A percentile compares a stretch with the other conserved stretches of the same genome.
These are phyloP conservation scores for Enteromius anoplus DNA, from an alignment of 2,797 vertebrate genomes.

Conservation along the genomic window DNA sequence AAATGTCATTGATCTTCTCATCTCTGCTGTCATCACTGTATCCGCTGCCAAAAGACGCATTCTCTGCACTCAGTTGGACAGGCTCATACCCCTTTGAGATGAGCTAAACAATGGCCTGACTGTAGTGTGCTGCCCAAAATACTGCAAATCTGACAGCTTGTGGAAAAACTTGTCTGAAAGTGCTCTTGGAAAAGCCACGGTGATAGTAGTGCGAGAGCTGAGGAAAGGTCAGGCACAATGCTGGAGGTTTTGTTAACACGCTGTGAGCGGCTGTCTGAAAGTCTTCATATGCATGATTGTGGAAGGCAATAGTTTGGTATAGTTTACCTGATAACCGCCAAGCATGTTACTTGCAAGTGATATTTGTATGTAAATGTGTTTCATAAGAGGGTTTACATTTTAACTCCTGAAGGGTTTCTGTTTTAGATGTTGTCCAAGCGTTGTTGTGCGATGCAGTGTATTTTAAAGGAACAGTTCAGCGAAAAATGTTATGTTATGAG, in stretches of 20 bases:
- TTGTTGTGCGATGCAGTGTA: neutral
- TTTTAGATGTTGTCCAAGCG: neutral
- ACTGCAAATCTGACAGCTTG: conserved; percentile 27
- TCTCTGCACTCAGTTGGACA: neutral
- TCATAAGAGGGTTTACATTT: conserved; percentile 1
- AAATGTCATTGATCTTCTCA: conserved; percentile 27
- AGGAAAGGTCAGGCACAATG: conserved; percentile 41
- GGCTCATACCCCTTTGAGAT: conserved; percentile 16
- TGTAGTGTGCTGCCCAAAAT: conserved; percentile 16
- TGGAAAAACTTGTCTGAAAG: conserved; percentile 28
- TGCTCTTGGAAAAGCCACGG: conserved; percentile 26
- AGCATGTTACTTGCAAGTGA: too few relatives aligned
- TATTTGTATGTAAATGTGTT: conserved; percentile 9
- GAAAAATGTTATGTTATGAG: neutral
- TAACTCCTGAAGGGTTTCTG: neutral
- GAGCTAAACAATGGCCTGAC: conserved; percentile 39
- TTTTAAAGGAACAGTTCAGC: neutral
- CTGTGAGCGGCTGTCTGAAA: neutral
- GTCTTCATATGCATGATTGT: conserved; percentile 1
- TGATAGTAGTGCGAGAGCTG: conserved; percentile 37
- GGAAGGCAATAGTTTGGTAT: neutral
- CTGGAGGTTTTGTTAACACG: conserved; percentile 36
- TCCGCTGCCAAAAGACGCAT: conserved; percentile 16
- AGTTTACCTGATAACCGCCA: neutral
- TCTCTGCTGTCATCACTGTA: conserved; percentile 1